Percentiles rank a stretch among this genome's conserved stretches.
Evolutionary conservation across 1,140 invertebrate genomes (phyloP).

Genomic region (Drosophila nebulosa): DNA sequence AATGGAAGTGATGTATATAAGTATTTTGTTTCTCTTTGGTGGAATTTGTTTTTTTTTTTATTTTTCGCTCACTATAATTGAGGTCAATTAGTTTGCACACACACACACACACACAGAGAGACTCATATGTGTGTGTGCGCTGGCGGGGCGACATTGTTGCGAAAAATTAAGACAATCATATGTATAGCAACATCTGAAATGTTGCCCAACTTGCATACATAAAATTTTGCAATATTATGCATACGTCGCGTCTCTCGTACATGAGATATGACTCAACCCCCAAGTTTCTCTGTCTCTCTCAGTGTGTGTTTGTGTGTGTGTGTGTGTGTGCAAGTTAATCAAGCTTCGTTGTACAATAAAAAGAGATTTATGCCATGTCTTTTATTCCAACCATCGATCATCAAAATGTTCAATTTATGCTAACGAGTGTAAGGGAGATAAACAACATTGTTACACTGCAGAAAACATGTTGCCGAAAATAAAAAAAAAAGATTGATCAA

Average conservation of each 20-base stretch:
- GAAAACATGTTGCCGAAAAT: not conserved
- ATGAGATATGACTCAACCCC: constrained; percentile 32
- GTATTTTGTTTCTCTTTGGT: constrained; percentile 1
- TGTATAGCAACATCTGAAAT: constrained; percentile 50
- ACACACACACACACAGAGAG: not conserved
- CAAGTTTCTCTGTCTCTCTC: constrained; percentile 9
- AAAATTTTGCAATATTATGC: constrained; percentile 63
- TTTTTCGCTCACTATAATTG: constrained; percentile 56
- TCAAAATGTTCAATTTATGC: constrained; percentile 51
- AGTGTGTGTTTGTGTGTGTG: not conserved
- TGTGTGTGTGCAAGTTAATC: constrained; percentile 21
- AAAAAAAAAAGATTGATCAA: no score
- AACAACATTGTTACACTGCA: not conserved
- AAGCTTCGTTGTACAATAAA: not conserved
- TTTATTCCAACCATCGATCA: constrained; percentile 60
- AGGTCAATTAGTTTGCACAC: constrained; percentile 73
- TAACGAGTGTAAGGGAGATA: constrained; percentile 6
- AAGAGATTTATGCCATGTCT: constrained; percentile 47
- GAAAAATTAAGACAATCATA: constrained; percentile 48
- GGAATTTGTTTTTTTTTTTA: not conserved
- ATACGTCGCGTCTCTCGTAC: constrained; percentile 18
- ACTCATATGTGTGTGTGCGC: no score
- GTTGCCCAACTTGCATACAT: constrained; percentile 24
- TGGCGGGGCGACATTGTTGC: constrained; percentile 31
- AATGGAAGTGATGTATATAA: not conserved